A percentile compares a stretch with the other conserved stretches of the same genome.
Evolutionary conservation across 92 coral and sea anemone species (phyloP).

Genomic region (Phenganax subtilis): DNA sequence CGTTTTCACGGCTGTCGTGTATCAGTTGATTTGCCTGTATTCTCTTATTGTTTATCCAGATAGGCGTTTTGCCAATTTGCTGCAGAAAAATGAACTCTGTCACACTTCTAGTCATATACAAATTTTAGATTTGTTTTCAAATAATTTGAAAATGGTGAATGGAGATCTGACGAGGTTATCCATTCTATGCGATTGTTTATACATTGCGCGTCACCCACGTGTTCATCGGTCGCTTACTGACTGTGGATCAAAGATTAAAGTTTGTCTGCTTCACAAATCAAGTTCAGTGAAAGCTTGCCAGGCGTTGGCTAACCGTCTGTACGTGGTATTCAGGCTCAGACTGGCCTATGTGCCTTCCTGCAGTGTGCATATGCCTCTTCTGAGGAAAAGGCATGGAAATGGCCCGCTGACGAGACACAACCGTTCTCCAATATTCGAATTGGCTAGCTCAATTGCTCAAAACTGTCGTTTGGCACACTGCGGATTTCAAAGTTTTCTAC

Average conservation of each 20-base stretch:
- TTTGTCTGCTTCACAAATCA: conserved; percentile 34
- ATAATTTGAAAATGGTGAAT: conserved; percentile 26
- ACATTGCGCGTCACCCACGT: background rate
- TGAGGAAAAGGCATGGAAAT: too few species aligned
- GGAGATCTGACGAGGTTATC: background rate
- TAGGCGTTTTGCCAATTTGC: conserved; percentile 15
- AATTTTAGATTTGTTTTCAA: background rate
- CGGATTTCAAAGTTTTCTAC: too few species aligned
- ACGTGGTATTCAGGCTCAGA: too few species aligned
- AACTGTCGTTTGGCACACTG: too few species aligned
- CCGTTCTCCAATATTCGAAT: too few species aligned
- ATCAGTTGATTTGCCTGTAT: conserved; percentile 17
- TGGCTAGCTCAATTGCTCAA: too few species aligned
- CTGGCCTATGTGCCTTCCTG: too few species aligned
- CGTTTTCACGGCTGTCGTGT: conserved; percentile 45
- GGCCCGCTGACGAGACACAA: too few species aligned
- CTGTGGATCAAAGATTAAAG: conserved; percentile 49
- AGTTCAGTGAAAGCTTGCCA: too few species aligned
- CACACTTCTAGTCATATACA: background rate
- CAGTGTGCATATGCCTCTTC: too few species aligned
- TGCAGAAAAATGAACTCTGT: conserved; percentile 2
- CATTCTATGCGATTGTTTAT: background rate
- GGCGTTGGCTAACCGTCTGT: too few species aligned
- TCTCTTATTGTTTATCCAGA: conserved; percentile 5
- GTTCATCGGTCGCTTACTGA: conserved; percentile 46